phyloP scores from a whole-genome alignment of 2,797 vertebrate genomes.

The Heliangelus exortis region DNA sequence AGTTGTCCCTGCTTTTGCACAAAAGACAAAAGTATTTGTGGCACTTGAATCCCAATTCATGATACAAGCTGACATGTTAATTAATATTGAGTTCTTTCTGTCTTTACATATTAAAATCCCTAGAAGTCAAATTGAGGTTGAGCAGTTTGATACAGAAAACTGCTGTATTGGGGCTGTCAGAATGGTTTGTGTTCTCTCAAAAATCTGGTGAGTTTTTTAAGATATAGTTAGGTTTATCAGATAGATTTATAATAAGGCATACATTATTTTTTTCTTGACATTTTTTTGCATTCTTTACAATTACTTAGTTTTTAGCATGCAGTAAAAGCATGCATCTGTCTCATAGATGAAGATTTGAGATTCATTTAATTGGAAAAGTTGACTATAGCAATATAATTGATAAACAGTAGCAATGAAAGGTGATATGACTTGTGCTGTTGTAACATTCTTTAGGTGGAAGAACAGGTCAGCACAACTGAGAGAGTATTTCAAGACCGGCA shows the following conservation, averaged over 20 bases:
- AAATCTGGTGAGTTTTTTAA: neutral
- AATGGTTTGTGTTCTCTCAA: neutral
- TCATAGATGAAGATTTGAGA: neutral
- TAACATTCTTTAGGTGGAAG: constrained; percentile 84
- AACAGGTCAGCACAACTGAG: constrained; percentile 94
- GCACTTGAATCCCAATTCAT: neutral
- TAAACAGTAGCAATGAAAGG: neutral
- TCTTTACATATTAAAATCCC: neutral
- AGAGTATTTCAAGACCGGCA: constrained; percentile 94
- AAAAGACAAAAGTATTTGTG: neutral
- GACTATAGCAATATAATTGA: neutral
- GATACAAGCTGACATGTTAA: neutral
- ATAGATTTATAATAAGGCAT: neutral
- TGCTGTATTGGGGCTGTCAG: neutral
- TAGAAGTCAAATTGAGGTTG: neutral
- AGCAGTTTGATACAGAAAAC: neutral
- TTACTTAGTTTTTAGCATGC: neutral
- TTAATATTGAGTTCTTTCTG: neutral
- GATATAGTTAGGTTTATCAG: neutral
- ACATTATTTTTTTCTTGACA: neutral
- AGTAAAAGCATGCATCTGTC: neutral
- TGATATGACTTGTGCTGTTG: neutral
- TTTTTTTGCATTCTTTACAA: neutral
- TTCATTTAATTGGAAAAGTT: neutral
- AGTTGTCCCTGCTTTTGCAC: neutral